Evolutionary conservation across 1,140 invertebrate species (phyloP).

Genomic region (Drosophila subobscura): DNA sequence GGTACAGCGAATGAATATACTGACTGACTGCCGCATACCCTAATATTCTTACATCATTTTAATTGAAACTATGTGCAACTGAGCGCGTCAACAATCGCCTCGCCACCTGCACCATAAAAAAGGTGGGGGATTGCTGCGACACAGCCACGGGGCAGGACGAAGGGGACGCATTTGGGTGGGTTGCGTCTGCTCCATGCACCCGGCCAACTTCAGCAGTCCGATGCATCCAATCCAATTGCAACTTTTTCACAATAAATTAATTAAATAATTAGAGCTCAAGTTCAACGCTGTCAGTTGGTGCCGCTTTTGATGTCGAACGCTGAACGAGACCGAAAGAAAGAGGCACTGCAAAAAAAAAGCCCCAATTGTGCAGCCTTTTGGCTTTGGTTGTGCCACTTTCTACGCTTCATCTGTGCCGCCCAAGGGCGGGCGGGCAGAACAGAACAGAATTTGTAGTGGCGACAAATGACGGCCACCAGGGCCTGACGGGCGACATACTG

Average conservation of each 20-base stretch:
- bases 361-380: conserved; percentile 1
- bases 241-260: conserved; percentile 77
- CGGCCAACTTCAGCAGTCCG: no score
- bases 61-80: conserved; percentile 72
- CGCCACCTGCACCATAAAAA: conserved; percentile 68
- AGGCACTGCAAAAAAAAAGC: conserved; percentile 22
- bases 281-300: conserved; percentile 57
- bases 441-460: conserved; percentile 25
- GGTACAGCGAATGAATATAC: no score
- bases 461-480: conserved; percentile 33
- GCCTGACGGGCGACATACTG: conserved; percentile 24
- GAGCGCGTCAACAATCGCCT: conserved; percentile 61
- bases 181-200: conserved; percentile 21
- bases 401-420: conserved; percentile 65
- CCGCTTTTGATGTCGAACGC: conserved; percentile 48
- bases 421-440: conserved; percentile 50
- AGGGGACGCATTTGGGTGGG: not conserved
- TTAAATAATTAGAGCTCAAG: conserved; percentile 80
- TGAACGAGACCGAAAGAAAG: conserved; percentile 30
- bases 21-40: no score
- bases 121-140: not conserved
- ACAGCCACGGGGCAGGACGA: not conserved
- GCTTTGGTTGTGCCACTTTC: conserved; percentile 65
- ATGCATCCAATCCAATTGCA: conserved; percentile 69
- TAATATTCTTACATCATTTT: conserved; percentile 47